Evolutionary conservation across 1,140 invertebrate genomes (phyloP).

Genomic region (Parapsyche elsis): DNA sequence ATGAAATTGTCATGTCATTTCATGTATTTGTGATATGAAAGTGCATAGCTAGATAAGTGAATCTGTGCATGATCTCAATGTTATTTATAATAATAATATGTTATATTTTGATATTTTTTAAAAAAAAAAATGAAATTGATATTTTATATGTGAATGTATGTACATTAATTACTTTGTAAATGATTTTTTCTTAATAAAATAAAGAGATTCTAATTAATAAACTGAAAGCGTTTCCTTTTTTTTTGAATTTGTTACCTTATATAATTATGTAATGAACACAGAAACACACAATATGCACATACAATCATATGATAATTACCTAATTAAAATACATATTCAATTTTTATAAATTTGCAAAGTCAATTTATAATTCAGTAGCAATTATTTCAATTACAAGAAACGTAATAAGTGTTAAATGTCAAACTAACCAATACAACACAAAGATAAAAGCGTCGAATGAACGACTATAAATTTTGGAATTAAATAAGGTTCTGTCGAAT

Average conservation of each 20-base stretch:
- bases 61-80: constrained; percentile 42
- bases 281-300: background rate
- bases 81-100: constrained; percentile 11
- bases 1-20: background rate
- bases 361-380: too few relatives aligned
- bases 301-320: too few relatives aligned
- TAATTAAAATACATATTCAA: too few relatives aligned
- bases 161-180: constrained; percentile 19
- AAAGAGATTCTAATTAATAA: constrained; percentile 28
- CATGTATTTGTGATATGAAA: constrained; percentile 18
- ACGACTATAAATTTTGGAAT: too few relatives aligned
- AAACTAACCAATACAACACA: too few relatives aligned
- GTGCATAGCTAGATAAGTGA: background rate
- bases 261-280: too few relatives aligned
- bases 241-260: background rate
- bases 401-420: too few relatives aligned
- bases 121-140: constrained; percentile 10
- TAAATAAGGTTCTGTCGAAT: too few relatives aligned
- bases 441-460: too few relatives aligned
- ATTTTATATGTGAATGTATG: constrained; percentile 24
- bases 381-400: too few relatives aligned
- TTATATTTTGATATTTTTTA: constrained; percentile 27
- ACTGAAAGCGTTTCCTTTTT: background rate
- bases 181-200: constrained; percentile 29
- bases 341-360: too few relatives aligned